A percentile compares a stretch with the other conserved stretches of the same genome.
Conservation (phyloP, 37 sponge, comb jelly and placozoan species). For the Mnemiopsis leidyi region DNA sequence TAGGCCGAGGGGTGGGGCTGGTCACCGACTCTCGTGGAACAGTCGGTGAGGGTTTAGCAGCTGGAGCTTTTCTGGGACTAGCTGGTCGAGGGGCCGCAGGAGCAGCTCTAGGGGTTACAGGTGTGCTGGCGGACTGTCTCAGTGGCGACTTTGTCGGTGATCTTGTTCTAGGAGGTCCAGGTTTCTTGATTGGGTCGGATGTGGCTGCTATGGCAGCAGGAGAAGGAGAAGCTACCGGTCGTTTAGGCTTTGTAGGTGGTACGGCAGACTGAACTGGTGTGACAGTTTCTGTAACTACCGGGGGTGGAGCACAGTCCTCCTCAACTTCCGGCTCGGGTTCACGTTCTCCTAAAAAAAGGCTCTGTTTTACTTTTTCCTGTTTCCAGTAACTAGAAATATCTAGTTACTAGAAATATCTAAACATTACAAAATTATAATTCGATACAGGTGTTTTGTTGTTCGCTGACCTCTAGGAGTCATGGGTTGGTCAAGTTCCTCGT, state of each 20-base stretch:
- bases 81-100: not conserved
- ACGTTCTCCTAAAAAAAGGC: no score
- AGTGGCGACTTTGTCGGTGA: slow-evolving; percentile 3
- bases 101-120: not conserved
- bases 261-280: not conserved
- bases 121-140: not conserved
- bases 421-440: no score
- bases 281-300: not conserved
- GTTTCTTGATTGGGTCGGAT: slow-evolving; percentile 8
- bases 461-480: not conserved
- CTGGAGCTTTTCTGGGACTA: not conserved
- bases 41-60: not conserved
- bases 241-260: not conserved
- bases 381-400: no score
- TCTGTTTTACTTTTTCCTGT: no score
- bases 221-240: not conserved
- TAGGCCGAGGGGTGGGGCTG: slow-evolving; percentile 42
- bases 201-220: not conserved
- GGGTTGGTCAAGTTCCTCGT: slow-evolving; percentile 15
- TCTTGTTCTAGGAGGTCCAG: not conserved
- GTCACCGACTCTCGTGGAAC: not conserved
- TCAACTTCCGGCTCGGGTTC: not conserved
- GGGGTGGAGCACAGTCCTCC: slow-evolving; percentile 36
- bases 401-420: no score
- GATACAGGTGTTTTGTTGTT: no score